These are phyloP conservation scores for Lepus townsendii DNA, from an alignment of 2,797 vertebrate species.

Conservation along the genomic window DNA sequence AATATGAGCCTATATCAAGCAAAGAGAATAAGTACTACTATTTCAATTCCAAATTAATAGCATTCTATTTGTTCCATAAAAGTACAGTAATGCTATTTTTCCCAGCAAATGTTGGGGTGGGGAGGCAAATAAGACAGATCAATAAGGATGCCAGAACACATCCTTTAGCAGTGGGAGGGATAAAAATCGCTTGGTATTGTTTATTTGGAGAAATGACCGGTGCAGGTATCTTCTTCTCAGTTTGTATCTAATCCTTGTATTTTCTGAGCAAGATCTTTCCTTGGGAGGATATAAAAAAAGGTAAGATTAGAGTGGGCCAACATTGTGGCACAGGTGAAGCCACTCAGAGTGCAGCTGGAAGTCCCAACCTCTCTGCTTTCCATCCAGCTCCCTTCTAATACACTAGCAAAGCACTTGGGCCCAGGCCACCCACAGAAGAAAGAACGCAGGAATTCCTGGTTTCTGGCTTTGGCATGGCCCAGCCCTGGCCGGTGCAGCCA, in stretches of 20 bases:
- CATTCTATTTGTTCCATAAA: conserved; percentile 51
- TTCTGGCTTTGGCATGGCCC: no score
- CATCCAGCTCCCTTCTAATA: no score
- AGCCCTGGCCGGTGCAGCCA: no score
- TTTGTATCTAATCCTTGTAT: conserved; percentile 44
- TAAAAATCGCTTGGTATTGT: neutral
- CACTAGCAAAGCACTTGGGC: no score
- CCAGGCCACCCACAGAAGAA: no score
- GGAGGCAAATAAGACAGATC: conserved; percentile 13
- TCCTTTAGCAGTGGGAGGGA: neutral
- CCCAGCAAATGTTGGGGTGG: neutral
- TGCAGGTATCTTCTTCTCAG: neutral
- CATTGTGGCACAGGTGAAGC: no score
- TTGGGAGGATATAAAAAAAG: neutral
- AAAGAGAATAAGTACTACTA: conserved; percentile 49
- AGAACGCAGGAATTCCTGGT: no score
- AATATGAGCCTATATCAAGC: neutral
- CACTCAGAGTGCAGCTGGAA: no score
- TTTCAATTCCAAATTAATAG: conserved; percentile 62
- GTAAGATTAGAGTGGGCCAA: neutral
- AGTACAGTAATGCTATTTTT: conserved; percentile 34
- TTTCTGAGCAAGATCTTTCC: conserved; percentile 45
- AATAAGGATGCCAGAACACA: neutral
- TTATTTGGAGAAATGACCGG: conserved; percentile 49
- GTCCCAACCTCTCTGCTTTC: no score